Evolutionary conservation across 2,113 vertebrate genomes (phyloP), one percentile per base, ranked within the genome.

Genomic region (Chaetodon trifascialis): DNA sequence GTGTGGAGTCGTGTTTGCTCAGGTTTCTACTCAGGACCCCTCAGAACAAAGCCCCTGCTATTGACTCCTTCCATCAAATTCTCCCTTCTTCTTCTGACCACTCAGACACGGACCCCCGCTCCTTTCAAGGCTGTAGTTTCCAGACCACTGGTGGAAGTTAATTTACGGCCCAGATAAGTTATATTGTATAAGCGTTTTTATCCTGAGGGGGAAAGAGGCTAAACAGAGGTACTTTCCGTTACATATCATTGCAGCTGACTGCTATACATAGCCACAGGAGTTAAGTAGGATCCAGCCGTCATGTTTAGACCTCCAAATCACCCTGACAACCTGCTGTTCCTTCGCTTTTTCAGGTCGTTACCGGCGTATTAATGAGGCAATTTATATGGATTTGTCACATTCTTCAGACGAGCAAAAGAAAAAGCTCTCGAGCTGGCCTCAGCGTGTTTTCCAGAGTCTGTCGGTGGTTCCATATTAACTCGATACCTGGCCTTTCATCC

Each of bases 311-410:
- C 34, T 25, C 15, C 38, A 67, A 72, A 69, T 19, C 42, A 46
- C 44, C 46, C 46, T 23, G 30, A 51, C 36, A 69, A 46, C 70
- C 36, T 60, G 7, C 1, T 2, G 0, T 47, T 58, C 6, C 40
- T 42, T 64, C 11, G 52, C 52, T 60, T 59, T 63, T 59, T 16
- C 12, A 1, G 17, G 44, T 69, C 71, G 11, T 84, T 71, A 38
- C 30, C 0, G 49, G 44, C 5, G 2, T 76, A 74, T 73, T 46
- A 85, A 80, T 80, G 25, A 82, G 42, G 51, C 73, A 54, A 12
- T 88, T 85, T 74, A 67, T 86, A 84, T 76, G 63, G 75, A 86
- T 82, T 77, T 63, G 54, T 80, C 68, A 83, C 75, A 75, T 87
- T 83, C 69, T 47, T 52, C 49, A 64, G 21, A 73, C 42, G 58